These are phyloP conservation scores for Xenus cinereus DNA, from an alignment of 2,113 vertebrate species.

Conservation along the genomic window DNA sequence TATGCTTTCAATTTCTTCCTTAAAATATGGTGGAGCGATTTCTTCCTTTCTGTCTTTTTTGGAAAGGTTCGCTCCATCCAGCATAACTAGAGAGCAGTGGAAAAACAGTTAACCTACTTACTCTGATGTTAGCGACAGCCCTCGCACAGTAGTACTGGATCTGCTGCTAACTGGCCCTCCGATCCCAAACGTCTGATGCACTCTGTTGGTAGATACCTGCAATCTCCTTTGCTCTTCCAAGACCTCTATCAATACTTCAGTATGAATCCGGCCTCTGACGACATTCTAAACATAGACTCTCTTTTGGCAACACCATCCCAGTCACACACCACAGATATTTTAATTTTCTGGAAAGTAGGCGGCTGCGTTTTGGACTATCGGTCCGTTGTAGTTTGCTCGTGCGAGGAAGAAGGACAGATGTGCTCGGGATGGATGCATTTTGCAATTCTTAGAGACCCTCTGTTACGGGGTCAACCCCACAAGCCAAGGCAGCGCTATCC, in stretches of 20 bases:
- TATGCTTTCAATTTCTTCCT: constrained; percentile 48
- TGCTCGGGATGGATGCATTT: background rate
- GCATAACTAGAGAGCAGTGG: constrained; percentile 74
- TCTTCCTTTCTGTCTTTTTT: constrained; percentile 47
- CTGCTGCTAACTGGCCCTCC: constrained; percentile 1
- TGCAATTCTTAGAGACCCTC: background rate
- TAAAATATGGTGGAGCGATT: constrained; percentile 64
- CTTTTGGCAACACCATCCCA: background rate
- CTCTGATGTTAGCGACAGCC: constrained; percentile 62
- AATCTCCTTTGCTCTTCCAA: constrained; percentile 28
- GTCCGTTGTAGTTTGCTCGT: background rate
- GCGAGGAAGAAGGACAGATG: background rate
- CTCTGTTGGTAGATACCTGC: constrained; percentile 59
- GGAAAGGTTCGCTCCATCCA: constrained; percentile 52
- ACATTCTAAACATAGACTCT: constrained; percentile 16
- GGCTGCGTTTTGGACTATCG: background rate
- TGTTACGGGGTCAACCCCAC: background rate
- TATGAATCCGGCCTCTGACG: background rate
- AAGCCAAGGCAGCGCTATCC: background rate
- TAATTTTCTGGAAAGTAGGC: background rate
- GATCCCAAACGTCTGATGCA: constrained; percentile 63
- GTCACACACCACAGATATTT: background rate
- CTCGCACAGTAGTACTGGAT: constrained; percentile 43
- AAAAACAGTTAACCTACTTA: constrained; percentile 80
- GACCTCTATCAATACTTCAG: background rate